phyloP scores from a whole-genome alignment of 1,140 invertebrate species.

The Hydropsyche tenuis region DNA sequence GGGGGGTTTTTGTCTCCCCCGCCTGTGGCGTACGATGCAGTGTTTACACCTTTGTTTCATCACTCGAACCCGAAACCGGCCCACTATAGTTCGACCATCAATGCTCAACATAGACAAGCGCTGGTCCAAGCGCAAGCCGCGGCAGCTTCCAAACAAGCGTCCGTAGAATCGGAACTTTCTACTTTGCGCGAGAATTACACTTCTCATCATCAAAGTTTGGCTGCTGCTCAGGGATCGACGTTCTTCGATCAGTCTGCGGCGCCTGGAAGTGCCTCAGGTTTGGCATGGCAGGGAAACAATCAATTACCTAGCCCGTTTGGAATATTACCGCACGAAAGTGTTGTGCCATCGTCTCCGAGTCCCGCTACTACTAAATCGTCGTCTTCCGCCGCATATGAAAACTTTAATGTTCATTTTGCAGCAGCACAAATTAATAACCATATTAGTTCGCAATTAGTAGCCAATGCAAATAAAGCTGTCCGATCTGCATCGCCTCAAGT shows the following conservation, averaged over 20 bases:
- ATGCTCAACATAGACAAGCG: conserved; percentile 66
- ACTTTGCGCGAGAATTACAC: conserved; percentile 67
- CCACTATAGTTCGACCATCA: conserved; percentile 67
- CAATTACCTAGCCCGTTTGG: conserved; percentile 76
- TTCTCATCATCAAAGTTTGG: conserved; percentile 61
- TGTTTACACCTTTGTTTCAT: conserved; percentile 76
- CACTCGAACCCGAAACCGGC: conserved; percentile 70
- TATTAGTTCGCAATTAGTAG: conserved; percentile 66
- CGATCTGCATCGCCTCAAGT: conserved; percentile 65
- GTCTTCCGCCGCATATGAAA: conserved; percentile 65
- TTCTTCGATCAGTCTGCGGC: conserved; percentile 71
- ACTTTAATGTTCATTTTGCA: conserved; percentile 72
- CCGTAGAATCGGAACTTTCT: conserved; percentile 66
- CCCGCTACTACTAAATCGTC: conserved; percentile 64
- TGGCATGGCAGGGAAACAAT: conserved; percentile 71
- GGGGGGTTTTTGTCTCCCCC: conserved; percentile 74
- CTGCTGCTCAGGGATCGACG: conserved; percentile 60
- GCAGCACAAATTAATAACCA: conserved; percentile 68
- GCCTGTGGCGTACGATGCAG: conserved; percentile 72
- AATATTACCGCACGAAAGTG: conserved; percentile 78
- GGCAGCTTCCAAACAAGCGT: conserved; percentile 63
- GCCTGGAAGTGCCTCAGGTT: conserved; percentile 60
- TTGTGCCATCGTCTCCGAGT: conserved; percentile 71
- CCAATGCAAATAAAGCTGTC: conserved; percentile 60
- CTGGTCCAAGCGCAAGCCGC: conserved; percentile 63